phyloP scores from a whole-genome alignment of 2,888 invertebrate genomes.

The Sminthurides aquaticus region DNA sequence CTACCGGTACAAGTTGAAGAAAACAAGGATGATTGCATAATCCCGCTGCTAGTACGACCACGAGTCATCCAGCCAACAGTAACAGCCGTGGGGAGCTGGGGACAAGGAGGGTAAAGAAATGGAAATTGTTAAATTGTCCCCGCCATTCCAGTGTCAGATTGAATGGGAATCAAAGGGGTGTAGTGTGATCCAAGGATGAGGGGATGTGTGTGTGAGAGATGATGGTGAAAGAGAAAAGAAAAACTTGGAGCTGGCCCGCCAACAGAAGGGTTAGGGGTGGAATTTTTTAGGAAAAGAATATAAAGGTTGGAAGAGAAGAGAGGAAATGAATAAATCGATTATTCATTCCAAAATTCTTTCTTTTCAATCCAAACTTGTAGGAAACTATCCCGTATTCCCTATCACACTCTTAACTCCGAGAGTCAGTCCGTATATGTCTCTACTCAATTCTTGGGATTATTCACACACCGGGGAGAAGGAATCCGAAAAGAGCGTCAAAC shows the following conservation, averaged over 20 bases:
- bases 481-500: no score
- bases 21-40: background rate
- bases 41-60: no score
- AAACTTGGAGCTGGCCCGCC: background rate
- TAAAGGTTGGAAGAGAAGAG: conserved; percentile 1
- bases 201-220: no score
- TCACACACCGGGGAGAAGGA: no score
- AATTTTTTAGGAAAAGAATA: background rate
- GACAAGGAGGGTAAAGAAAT: background rate
- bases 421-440: no score
- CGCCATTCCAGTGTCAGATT: background rate
- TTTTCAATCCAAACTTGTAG: conserved; percentile 23
- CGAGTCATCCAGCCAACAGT: background rate
- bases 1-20: background rate
- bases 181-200: background rate
- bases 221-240: no score
- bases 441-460: no score
- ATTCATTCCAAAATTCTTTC: conserved; percentile 22
- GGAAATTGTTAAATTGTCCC: background rate
- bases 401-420: no score
- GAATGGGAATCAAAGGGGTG: background rate
- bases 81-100: background rate
- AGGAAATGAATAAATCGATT: conserved; percentile 26
- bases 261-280: background rate
- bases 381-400: no score